Base-by-base conservation (phyloP, 2,888 invertebrate species). In the Campaea margaritaria region DNA sequence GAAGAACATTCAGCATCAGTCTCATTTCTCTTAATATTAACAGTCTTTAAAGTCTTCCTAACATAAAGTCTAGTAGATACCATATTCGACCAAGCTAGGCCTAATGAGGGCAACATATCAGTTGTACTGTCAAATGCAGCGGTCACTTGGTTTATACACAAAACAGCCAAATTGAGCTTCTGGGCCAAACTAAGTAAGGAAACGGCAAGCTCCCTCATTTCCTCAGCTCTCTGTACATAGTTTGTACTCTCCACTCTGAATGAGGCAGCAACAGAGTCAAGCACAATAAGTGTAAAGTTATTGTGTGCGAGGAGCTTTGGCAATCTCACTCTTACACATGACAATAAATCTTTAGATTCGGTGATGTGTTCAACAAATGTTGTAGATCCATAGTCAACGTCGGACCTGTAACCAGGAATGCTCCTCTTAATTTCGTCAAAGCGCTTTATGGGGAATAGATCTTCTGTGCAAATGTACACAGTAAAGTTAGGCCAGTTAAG, bases 391-490 rank as follows among this genome's bases (percentile, higher is more conserved):
- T 80, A 83, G 60, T 84, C 79, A 54, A 69, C 61, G 31, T 46
- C 50, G 36, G 64, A 31, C 60, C 67, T 63, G 55, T 70, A 79
- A 34, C 73, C 62, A 2, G 74, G 64, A 36, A 81, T 66, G 47
- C 70, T 63, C 38, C 63, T 69, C 68, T 80, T 84, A 27, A 93
- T 79, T 78, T 91, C 86, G 54, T 89, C 79, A 71, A 87, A 88
- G 67, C 93, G 80, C 68, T 85, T 91, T 15, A 89, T 74, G 39
- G 93, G 93, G 70, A 93, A 97, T 50, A 89, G 83, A 81, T 95
- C 95, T 90, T 97, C 97, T 0, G 97, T 97, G 73, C 95, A 95
- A 69, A 97, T 95, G 73, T 96, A 97, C 13, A 96, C 93, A 50
- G 94, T 94, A 79, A 82, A 69, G 75, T 69, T 43, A 51, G 93